These are phyloP conservation scores for Gallinago nigripennis DNA, from an alignment of 2,797 vertebrate genomes.

Conservation along the genomic window DNA sequence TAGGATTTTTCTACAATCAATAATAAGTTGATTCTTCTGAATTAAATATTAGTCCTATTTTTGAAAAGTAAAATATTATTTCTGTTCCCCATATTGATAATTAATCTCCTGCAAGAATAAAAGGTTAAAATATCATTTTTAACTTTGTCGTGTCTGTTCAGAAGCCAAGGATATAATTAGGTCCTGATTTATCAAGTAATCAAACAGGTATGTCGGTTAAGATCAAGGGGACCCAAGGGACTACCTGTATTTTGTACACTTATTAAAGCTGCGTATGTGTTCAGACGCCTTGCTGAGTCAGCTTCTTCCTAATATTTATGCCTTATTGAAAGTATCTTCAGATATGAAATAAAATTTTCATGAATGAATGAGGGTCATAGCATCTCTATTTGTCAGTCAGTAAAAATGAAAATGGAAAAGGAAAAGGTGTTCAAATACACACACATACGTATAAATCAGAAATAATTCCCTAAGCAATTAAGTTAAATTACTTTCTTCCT, in stretches of 20 bases:
- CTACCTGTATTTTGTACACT: background rate
- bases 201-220: background rate
- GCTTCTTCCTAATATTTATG: background rate
- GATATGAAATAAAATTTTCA: background rate
- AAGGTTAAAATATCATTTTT: background rate
- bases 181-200: background rate
- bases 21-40: background rate
- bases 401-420: background rate
- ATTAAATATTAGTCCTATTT: background rate
- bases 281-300: background rate
- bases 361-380: background rate
- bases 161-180: background rate
- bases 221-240: background rate
- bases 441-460: background rate
- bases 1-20: background rate
- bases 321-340: background rate
- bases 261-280: background rate
- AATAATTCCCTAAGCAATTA: background rate
- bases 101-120: background rate
- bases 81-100: background rate
- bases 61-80: background rate
- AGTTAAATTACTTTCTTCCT: background rate
- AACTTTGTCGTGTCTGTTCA: background rate
- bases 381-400: background rate
- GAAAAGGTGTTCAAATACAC: background rate